Conservation (phyloP, 2,888 invertebrate species). For the Drosophila prolongata region DNA sequence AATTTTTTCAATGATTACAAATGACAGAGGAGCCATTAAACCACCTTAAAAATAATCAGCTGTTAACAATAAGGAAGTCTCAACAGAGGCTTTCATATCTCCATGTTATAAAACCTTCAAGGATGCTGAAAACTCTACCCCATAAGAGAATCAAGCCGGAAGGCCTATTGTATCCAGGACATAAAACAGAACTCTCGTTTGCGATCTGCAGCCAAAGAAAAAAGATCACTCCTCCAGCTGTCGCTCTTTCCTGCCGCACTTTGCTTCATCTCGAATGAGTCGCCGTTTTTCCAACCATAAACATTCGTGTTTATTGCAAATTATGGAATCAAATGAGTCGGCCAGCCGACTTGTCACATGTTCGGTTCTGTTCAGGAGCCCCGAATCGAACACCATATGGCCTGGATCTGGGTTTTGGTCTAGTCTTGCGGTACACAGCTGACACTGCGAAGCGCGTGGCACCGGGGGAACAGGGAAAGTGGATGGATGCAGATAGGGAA, state of each 20-base stretch:
- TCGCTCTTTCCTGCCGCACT: constrained; percentile 24
- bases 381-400: constrained; percentile 34
- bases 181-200: constrained; percentile 5
- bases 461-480: constrained; percentile 57
- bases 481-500: constrained; percentile 46
- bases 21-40: background rate
- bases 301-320: constrained; percentile 72
- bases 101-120: constrained; percentile 1
- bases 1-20: too few species aligned
- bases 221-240: constrained; percentile 30
- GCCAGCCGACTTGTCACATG: constrained; percentile 53
- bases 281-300: constrained; percentile 57
- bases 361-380: constrained; percentile 25
- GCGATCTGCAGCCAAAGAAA: background rate
- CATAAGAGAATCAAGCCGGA: constrained; percentile 25
- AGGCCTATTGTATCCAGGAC: constrained; percentile 9
- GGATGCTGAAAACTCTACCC: background rate
- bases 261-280: constrained; percentile 29
- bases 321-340: constrained; percentile 49
- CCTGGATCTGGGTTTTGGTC: constrained; percentile 21
- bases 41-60: background rate
- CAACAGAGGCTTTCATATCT: background rate
- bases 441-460: constrained; percentile 60
- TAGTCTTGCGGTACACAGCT: constrained; percentile 55
- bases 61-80: background rate